Conservation (phyloP, 2,888 invertebrate species). For the Sialis fuliginosa region DNA sequence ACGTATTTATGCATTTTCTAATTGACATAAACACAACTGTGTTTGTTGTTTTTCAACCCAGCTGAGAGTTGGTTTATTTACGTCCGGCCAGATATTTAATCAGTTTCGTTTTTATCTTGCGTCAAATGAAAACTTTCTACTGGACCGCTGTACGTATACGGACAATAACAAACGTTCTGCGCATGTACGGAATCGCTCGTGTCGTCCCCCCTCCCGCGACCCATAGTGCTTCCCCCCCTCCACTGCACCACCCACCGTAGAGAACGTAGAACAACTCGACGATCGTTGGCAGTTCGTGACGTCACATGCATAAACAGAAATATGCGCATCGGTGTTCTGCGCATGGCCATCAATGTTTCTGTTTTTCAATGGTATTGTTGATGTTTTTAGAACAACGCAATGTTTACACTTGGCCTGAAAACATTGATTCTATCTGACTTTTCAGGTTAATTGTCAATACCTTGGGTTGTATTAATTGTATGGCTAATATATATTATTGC, state of each 20-base stretch:
- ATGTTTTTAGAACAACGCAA: not conserved
- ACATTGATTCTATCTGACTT: not conserved
- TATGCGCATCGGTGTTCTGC: conserved; percentile 6
- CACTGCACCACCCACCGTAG: not conserved
- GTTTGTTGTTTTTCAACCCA: not conserved
- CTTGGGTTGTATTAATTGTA: too few relatives aligned
- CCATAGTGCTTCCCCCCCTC: not conserved
- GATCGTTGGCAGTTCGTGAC: conserved; percentile 14
- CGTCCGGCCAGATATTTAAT: not conserved
- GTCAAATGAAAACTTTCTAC: not conserved
- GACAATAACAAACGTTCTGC: conserved; percentile 10
- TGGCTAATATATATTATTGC: too few relatives aligned
- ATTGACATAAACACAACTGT: too few relatives aligned
- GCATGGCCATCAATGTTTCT: not conserved
- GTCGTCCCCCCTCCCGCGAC: not conserved
- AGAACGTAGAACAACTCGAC: not conserved
- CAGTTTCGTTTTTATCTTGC: not conserved
- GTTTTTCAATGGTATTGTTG: too few relatives aligned
- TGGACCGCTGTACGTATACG: not conserved
- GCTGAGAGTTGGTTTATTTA: not conserved
- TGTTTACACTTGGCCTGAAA: not conserved
- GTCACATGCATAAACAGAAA: conserved; percentile 19
- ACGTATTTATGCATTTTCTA: too few relatives aligned
- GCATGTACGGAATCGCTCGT: conserved; percentile 13
- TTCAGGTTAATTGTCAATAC: too few relatives aligned